Percentiles rank a stretch among this genome's conserved stretches.
Conservation (phyloP, 1,140 invertebrate genomes). For the Nasonia longicornis region DNA sequence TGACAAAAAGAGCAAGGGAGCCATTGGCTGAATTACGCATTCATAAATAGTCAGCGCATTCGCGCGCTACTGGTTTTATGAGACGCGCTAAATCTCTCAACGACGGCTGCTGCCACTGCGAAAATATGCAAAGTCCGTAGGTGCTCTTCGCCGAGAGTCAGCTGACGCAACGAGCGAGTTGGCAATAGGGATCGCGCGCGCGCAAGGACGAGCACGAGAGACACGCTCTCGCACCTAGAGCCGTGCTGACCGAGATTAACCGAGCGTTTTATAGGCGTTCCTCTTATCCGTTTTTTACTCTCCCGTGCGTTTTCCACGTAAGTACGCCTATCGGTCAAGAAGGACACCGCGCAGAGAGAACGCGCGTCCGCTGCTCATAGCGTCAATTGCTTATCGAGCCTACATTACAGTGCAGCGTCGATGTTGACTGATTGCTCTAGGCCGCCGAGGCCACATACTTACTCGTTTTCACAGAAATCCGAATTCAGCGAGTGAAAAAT, state of each 20-base stretch:
- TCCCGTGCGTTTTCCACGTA: neutral
- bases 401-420: too few species aligned
- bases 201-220: neutral
- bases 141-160: neutral
- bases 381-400: too few species aligned
- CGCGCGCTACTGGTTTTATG: slow-evolving; percentile 15
- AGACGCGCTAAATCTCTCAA: neutral
- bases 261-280: neutral
- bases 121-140: slow-evolving; percentile 28
- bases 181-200: neutral
- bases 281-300: neutral
- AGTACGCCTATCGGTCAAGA: too few species aligned
- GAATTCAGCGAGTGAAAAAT: neutral
- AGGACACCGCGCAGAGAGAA: too few species aligned
- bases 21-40: slow-evolving; percentile 13
- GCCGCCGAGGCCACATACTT: neutral
- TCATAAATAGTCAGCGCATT: neutral
- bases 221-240: too few species aligned
- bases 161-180: slow-evolving; percentile 8
- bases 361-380: too few species aligned
- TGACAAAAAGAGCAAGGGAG: neutral
- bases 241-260: neutral
- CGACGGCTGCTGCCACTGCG: neutral
- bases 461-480: neutral
- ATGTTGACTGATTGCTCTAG: neutral